Percentiles rank a stretch among this genome's conserved stretches.
phyloP scores from a whole-genome alignment of 2,888 invertebrate species.

The Pycnomerus fuliginosus region DNA sequence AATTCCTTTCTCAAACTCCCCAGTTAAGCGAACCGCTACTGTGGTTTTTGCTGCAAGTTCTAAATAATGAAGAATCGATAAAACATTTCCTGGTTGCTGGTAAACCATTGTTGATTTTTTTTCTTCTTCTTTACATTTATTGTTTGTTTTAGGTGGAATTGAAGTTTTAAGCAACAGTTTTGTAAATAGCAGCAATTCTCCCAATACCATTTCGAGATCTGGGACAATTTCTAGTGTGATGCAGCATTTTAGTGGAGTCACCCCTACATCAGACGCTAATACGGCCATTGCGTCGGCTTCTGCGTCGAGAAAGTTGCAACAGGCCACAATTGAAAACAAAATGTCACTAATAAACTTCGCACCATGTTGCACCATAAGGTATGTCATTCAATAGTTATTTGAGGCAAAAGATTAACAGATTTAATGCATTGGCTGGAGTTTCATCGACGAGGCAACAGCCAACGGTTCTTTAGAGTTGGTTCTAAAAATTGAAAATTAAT shows the following conservation, averaged over 20 bases:
- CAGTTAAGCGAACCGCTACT: slow-evolving; percentile 83
- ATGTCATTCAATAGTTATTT: too few relatives aligned
- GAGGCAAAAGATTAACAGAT: too few relatives aligned
- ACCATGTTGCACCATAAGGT: slow-evolving; percentile 69
- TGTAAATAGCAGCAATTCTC: slow-evolving; percentile 69
- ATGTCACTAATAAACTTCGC: slow-evolving; percentile 87
- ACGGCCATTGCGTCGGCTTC: slow-evolving; percentile 43
- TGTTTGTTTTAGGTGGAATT: slow-evolving; percentile 58
- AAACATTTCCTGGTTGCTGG: slow-evolving; percentile 73
- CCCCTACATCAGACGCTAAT: slow-evolving; percentile 44
- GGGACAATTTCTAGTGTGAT: slow-evolving; percentile 58
- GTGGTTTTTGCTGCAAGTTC: slow-evolving; percentile 76
- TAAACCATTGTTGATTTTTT: slow-evolving; percentile 24
- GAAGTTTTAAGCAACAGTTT: slow-evolving; percentile 77
- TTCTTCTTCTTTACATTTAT: neutral
- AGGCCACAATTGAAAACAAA: slow-evolving; percentile 61
- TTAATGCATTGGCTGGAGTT: too few relatives aligned
- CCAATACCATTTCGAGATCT: slow-evolving; percentile 62
- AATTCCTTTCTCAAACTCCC: slow-evolving; percentile 60
- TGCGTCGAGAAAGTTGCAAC: slow-evolving; percentile 47
- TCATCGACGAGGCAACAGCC: too few relatives aligned
- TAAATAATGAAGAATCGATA: slow-evolving; percentile 75
- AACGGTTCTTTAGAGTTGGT: too few relatives aligned
- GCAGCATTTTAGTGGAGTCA: slow-evolving; percentile 62
- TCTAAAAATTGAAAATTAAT: too few relatives aligned